Base-by-base conservation (phyloP, 2,888 invertebrate genomes). In the Spodoptera picta region DNA sequence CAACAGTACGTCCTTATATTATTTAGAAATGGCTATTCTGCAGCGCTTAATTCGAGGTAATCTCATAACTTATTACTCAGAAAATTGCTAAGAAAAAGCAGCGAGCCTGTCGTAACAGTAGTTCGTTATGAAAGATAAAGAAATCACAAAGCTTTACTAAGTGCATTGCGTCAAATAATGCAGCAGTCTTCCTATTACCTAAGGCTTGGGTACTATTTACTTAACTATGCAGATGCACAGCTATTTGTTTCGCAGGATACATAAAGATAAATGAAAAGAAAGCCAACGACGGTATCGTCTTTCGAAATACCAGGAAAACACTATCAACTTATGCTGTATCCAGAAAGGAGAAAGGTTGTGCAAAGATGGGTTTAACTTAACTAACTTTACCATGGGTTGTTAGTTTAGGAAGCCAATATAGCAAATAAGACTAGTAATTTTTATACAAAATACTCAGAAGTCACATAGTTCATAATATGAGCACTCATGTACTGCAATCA, bases 81-180 rank as follows among this genome's bases (percentile, higher is more conserved):
- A 50, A 71, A 60, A 65, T 75, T 56, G 45, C 50, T 10, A 41
- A 60, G 72, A 56, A 75, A 74, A 65, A 48, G 55, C 19, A 31
- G 31, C 1, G 48, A 43, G 41, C n/a, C 9, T 11, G 4, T 24
- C 47, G 50, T 41, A 70, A 75, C n/a, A 24, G 43, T 14, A 50
- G 36, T 19, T 12, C 46, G 27, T 73, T 69, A 45, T 48, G 31
- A 47, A 60, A 69, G 52, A 44, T 46, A 41, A 69, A 61, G 57
- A 46, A 75, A 76, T 65, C 57, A 63, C 55, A 24, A 60, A 67
- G 49, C 47, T 60, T 64, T 36, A 53, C 53, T 70, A 54, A 67
- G 54, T 52, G 41, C 41, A 53, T 66, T 69, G 69, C 80, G 53
- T 50, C 53, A 65, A 76, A 77, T 69, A 56, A 75, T 59, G 71